Evolutionary conservation across 1,140 invertebrate genomes (phyloP), one percentile per base, ranked within the genome.

Genomic region (Bombus haemorrhoidalis): DNA sequence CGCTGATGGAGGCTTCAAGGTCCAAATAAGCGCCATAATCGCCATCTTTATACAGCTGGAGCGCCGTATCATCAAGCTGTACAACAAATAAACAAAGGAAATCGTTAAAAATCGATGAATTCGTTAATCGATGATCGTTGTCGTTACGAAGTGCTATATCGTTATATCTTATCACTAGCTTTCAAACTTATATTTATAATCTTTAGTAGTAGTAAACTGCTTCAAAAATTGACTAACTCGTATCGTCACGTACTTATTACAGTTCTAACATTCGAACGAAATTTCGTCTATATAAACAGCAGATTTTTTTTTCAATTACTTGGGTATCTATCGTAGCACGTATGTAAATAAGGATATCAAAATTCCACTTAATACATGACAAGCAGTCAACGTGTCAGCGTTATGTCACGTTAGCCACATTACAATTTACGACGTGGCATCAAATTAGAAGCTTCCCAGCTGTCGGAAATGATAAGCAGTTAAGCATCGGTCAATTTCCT

Each of bases 1-100:
- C 99, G 91, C 97, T 98, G 89, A 99, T 97, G 57, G 98, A 98
- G 39, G 98, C 98, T 94, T 99, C 99, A 92, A 99, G 96, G 95
- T 99, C 99, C 94, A 99, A 95, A 95, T 99, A 99, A 76, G 98
- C 97, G n/a, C 98, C 98, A 95, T 98, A 99, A 95, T 99, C 98
- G 88, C 98, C 98, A 95, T 99, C 98, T 95, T 98, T 98, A 95
- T 99, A 99, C 79, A 99, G 96, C 95, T 99, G 99, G 74, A 99
- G 96, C 37, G 98, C 98, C 85, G 98, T 98, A 96, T 99, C 99
- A 95, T 99, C 99, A 94, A 99, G 96, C 99, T 99, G 96, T 66
- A 97, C 10, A 3, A 97, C 90, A 95, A 76, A 91, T 37, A 75
- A 41, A 86, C 34, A 71, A 39, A 43, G 18, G 34, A 62, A 43